Conservation (phyloP, 2,797 vertebrate genomes). For the Squalus acanthias region DNA sequence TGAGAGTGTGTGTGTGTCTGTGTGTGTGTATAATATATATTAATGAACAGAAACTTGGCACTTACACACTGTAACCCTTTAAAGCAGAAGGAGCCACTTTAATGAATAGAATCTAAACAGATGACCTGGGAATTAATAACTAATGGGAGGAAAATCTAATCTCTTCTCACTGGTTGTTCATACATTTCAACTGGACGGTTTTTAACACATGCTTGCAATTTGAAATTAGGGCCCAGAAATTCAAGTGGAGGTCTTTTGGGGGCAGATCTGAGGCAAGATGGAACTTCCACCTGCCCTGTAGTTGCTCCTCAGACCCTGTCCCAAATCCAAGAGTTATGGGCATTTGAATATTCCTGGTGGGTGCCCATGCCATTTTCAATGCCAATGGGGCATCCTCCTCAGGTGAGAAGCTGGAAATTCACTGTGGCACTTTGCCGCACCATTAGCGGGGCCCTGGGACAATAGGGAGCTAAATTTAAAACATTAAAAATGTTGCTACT, state of each 20-base stretch:
- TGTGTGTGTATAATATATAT: neutral
- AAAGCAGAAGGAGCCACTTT: neutral
- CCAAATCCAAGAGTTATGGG: neutral
- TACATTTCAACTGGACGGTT: neutral
- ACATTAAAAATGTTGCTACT: neutral
- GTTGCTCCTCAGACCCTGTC: no score
- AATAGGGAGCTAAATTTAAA: neutral
- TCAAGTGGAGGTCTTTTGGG: neutral
- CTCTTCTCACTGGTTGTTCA: neutral
- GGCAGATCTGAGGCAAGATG: no score
- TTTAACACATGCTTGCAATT: neutral
- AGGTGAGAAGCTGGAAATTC: no score
- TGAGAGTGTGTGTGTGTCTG: neutral
- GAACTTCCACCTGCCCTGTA: no score
- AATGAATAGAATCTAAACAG: neutral
- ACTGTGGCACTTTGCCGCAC: no score
- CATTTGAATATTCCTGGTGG: neutral
- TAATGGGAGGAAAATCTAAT: neutral
- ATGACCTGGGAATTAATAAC: neutral
- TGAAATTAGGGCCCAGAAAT: neutral
- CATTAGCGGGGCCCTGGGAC: no score
- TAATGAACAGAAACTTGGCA: neutral
- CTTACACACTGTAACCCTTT: neutral
- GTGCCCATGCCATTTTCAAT: neutral
- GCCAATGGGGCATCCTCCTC: no score